These are phyloP conservation scores for Tetrax tetrax DNA, from an alignment of 2,113 vertebrate genomes.

Conservation along the genomic window DNA sequence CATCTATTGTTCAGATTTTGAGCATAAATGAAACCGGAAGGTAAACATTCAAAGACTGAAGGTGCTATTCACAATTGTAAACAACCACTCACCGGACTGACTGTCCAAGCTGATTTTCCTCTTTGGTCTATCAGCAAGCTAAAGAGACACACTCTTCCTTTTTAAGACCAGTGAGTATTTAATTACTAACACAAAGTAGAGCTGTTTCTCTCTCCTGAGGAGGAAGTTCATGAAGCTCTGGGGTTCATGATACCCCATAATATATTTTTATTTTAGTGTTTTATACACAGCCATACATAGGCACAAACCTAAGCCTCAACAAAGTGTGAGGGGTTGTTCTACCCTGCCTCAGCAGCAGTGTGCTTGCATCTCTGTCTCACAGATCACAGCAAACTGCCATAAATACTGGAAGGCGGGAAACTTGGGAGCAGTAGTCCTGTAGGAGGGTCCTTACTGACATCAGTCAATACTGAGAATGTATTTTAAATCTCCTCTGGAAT, in stretches of 20 bases:
- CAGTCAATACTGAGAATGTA: background rate
- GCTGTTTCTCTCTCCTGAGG: background rate
- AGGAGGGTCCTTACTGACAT: fast-evolving
- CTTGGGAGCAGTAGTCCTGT: background rate
- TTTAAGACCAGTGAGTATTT: background rate
- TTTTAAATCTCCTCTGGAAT: background rate
- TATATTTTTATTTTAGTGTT: background rate
- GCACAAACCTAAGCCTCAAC: background rate
- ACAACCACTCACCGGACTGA: background rate
- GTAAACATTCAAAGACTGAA: background rate
- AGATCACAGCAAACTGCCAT: background rate
- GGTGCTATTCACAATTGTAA: background rate
- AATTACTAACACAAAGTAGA: background rate
- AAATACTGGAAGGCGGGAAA: background rate
- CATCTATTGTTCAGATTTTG: background rate
- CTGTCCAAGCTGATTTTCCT: background rate
- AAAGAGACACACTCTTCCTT: background rate
- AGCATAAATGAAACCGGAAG: background rate
- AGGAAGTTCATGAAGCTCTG: background rate
- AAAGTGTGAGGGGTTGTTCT: background rate
- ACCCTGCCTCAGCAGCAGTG: background rate
- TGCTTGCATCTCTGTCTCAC: background rate
- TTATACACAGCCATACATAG: background rate
- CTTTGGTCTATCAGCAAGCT: background rate
- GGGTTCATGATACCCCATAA: background rate